Percentiles rank a stretch among this genome's conserved stretches.
Conservation (phyloP, 2,888 invertebrate species). For the Lepas anatifera region DNA sequence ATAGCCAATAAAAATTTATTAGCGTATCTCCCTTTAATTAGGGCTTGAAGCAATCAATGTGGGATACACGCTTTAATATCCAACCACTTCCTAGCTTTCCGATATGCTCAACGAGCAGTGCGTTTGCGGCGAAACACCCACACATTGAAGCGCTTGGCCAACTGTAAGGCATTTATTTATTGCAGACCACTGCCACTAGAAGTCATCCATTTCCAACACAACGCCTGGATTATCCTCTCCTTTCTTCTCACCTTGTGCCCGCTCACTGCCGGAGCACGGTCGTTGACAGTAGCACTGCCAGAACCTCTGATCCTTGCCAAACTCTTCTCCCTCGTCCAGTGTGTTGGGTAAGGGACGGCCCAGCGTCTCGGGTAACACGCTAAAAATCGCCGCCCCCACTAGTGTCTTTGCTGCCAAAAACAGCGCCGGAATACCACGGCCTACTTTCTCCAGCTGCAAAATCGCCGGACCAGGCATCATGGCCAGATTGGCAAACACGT, state of each 20-base stretch:
- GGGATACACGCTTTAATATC: no score
- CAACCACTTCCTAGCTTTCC: no score
- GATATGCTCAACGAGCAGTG: no score
- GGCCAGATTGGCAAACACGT: constrained; percentile 16
- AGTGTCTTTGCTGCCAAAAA: constrained; percentile 18
- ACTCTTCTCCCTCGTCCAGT: constrained; percentile 21
- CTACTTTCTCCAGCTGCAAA: background rate
- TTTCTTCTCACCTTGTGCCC: background rate
- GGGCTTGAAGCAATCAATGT: no score
- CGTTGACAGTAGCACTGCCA: constrained; percentile 12
- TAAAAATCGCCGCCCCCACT: constrained; percentile 14
- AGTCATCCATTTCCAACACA: no score
- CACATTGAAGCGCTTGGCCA: no score
- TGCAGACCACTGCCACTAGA: no score
- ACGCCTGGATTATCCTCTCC: background rate
- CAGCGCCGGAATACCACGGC: constrained; percentile 18
- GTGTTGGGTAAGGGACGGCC: constrained; percentile 21
- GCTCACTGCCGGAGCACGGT: background rate
- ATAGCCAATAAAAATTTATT: no score
- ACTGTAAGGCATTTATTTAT: no score
- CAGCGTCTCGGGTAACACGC: constrained; percentile 22
- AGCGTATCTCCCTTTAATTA: no score
- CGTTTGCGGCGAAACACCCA: no score
- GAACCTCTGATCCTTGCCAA: constrained; percentile 16
- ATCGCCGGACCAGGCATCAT: constrained; percentile 13